Evolutionary conservation across 2,113 vertebrate genomes (phyloP).

Genomic region (Psammodynastes pulverulentus): DNA sequence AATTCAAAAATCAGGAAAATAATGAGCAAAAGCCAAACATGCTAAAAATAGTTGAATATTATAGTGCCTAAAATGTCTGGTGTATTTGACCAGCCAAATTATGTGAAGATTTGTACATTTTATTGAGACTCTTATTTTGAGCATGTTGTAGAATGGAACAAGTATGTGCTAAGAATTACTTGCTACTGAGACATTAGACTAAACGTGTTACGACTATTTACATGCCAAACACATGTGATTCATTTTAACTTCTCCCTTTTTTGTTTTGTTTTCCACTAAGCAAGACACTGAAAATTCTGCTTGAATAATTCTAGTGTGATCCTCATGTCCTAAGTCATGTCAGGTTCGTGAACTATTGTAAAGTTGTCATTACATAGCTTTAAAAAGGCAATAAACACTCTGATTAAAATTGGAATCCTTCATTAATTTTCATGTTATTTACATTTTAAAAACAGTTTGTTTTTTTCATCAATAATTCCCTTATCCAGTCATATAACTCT

Average conservation of each 20-base stretch:
- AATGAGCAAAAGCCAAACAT: not conserved
- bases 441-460: constrained; percentile 48
- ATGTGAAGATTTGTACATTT: not conserved
- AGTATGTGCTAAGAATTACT: not conserved
- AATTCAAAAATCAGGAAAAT: not conserved
- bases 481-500: constrained; percentile 20
- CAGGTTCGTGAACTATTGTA: not conserved
- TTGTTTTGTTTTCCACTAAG: too few species aligned
- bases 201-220: not conserved
- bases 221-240: not conserved
- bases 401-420: constrained; percentile 1
- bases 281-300: not conserved
- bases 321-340: not conserved
- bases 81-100: not conserved
- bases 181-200: not conserved
- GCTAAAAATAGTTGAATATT: not conserved
- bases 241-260: not conserved
- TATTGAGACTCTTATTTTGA: not conserved
- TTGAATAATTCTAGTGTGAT: not conserved
- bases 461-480: not conserved
- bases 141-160: not conserved
- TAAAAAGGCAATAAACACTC: not conserved
- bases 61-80: not conserved
- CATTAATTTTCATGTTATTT: not conserved
- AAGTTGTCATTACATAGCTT: not conserved